phyloP scores from a whole-genome alignment of 2,797 vertebrate species.

The Falco cherrug region DNA sequence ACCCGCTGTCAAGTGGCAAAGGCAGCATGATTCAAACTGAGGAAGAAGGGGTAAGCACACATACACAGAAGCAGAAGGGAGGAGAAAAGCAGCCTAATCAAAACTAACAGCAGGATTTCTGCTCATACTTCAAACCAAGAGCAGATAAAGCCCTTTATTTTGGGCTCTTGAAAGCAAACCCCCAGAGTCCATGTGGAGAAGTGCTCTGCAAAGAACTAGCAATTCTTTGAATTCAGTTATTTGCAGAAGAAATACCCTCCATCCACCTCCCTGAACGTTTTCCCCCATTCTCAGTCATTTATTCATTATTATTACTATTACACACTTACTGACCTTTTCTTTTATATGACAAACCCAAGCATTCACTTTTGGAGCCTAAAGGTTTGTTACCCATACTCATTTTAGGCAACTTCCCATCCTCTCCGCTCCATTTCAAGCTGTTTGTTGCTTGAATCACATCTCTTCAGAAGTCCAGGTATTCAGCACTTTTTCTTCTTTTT shows the following conservation, averaged over 20 bases:
- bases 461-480: neutral
- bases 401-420: neutral
- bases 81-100: slow-evolving; percentile 37
- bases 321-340: slow-evolving; percentile 5
- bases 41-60: neutral
- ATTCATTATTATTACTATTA: neutral
- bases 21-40: neutral
- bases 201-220: neutral
- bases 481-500: neutral
- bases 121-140: slow-evolving; percentile 21
- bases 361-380: neutral
- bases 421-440: neutral
- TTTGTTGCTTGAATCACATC: neutral
- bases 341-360: neutral
- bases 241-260: neutral
- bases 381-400: neutral
- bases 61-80: neutral
- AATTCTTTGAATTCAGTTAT: slow-evolving; percentile 33
- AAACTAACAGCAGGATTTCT: slow-evolving; percentile 58
- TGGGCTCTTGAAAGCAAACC: slow-evolving; percentile 37
- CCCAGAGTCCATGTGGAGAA: neutral
- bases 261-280: neutral
- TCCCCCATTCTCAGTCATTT: neutral
- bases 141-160: slow-evolving; percentile 44
- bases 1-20: neutral